Percentiles rank a stretch among this genome's conserved stretches.
Evolutionary conservation across 2,797 vertebrate genomes (phyloP).

Genomic region (Mionectes olivaceus): DNA sequence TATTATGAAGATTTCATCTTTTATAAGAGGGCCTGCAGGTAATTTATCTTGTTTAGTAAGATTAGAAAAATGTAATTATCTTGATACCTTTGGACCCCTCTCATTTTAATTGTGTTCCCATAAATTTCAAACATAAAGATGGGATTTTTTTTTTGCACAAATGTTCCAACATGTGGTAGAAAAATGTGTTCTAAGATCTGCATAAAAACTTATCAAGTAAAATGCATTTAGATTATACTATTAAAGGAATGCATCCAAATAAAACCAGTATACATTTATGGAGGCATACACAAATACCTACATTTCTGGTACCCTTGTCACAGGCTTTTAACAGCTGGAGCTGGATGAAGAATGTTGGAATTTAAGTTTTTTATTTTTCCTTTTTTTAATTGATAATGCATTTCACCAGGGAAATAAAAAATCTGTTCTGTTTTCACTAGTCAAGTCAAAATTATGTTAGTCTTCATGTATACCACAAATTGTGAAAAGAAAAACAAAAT

Average conservation of each 20-base stretch:
- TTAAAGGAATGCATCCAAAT: slow-evolving; percentile 55
- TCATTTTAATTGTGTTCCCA: slow-evolving; percentile 89
- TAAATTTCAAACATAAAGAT: slow-evolving; percentile 88
- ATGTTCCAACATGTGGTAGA: slow-evolving; percentile 82
- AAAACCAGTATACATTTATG: neutral
- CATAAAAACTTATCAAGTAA: slow-evolving; percentile 76
- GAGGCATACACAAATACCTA: slow-evolving; percentile 17
- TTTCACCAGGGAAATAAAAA: slow-evolving; percentile 46
- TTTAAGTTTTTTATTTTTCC: neutral
- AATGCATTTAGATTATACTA: slow-evolving; percentile 60
- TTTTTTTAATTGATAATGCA: neutral
- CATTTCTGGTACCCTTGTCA: slow-evolving; percentile 22
- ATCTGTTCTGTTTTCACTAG: slow-evolving; percentile 42
- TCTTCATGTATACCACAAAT: neutral
- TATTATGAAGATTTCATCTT: slow-evolving; percentile 99
- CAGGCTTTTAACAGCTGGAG: slow-evolving; percentile 25
- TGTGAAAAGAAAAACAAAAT: neutral
- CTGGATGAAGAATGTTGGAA: neutral
- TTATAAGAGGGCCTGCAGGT: slow-evolving; percentile 98
- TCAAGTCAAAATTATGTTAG: slow-evolving; percentile 49
- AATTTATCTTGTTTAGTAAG: slow-evolving; percentile 98
- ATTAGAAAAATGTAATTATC: slow-evolving; percentile 99
- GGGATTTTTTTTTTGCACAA: slow-evolving; percentile 75
- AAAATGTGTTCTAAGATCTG: slow-evolving; percentile 77
- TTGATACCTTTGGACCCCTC: slow-evolving; percentile 95